Evolutionary conservation across 2,797 vertebrate species (phyloP).

Genomic region (Rallus crepitans): DNA sequence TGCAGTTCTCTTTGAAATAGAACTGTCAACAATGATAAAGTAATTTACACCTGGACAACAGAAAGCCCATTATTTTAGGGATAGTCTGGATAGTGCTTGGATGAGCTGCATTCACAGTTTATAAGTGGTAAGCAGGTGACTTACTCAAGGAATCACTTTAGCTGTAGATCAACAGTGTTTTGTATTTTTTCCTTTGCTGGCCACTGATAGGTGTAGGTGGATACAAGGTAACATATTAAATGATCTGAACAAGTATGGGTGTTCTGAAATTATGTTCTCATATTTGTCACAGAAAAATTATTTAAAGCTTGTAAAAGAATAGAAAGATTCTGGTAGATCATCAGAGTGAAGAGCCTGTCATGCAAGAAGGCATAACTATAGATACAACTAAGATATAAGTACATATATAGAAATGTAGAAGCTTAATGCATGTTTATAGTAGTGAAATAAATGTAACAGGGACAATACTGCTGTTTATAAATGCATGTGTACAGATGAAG

Average conservation of each 20-base stretch:
- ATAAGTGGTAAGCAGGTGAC: background rate
- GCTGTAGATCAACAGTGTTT: background rate
- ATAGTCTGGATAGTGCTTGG: background rate
- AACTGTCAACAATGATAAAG: background rate
- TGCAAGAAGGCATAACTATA: background rate
- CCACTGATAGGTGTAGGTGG: background rate
- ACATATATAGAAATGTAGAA: background rate
- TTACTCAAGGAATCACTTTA: background rate
- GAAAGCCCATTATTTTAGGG: background rate
- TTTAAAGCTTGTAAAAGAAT: background rate
- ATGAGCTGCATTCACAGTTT: background rate
- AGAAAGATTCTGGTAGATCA: background rate
- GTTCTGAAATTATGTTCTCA: background rate
- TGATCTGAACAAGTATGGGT: background rate
- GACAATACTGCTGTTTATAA: background rate
- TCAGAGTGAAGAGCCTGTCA: background rate
- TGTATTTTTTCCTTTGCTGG: background rate
- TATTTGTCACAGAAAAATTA: background rate
- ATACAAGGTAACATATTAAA: background rate
- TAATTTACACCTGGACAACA: background rate
- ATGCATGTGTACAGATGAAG: background rate
- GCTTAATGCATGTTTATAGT: background rate
- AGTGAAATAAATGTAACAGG: background rate
- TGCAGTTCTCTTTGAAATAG: background rate
- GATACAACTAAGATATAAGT: background rate